Conservation (phyloP, 2,888 invertebrate species). For the Oegoconia quadripuncta region DNA sequence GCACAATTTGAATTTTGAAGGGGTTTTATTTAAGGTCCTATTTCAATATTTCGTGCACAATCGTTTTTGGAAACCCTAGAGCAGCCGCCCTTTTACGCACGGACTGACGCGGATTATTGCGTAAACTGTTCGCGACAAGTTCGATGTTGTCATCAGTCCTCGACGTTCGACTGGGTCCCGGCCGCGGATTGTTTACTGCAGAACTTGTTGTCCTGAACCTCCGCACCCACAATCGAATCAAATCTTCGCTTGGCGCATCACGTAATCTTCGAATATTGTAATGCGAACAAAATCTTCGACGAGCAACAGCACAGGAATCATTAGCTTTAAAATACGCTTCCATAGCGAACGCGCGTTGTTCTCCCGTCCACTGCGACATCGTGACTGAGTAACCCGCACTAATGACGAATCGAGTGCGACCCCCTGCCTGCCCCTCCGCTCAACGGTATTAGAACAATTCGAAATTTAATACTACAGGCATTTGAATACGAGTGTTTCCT, state of each 20-base stretch:
- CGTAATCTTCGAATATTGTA: constrained; percentile 13
- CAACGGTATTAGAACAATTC: too few relatives aligned
- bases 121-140: constrained; percentile 15
- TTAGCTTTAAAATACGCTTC: too few relatives aligned
- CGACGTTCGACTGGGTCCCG: constrained; percentile 15
- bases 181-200: constrained; percentile 14
- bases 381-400: constrained; percentile 6
- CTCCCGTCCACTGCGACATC: constrained; percentile 6
- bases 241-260: constrained; percentile 12
- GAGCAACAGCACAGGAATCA: constrained; percentile 4
- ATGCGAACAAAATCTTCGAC: constrained; percentile 11
- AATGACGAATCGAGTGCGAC: background rate
- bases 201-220: constrained; percentile 13
- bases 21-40: constrained; percentile 18
- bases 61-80: constrained; percentile 12
- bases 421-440: constrained; percentile 3
- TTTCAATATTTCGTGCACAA: constrained; percentile 18
- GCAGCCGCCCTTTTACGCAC: constrained; percentile 17
- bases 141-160: constrained; percentile 15
- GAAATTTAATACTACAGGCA: too few relatives aligned
- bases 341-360: background rate
- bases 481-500: too few relatives aligned
- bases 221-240: constrained; percentile 13
- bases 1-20: constrained; percentile 21
- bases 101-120: constrained; percentile 15